phyloP scores from a whole-genome alignment of 2,113 vertebrate genomes.

The Salvelinus sp. region DNA sequence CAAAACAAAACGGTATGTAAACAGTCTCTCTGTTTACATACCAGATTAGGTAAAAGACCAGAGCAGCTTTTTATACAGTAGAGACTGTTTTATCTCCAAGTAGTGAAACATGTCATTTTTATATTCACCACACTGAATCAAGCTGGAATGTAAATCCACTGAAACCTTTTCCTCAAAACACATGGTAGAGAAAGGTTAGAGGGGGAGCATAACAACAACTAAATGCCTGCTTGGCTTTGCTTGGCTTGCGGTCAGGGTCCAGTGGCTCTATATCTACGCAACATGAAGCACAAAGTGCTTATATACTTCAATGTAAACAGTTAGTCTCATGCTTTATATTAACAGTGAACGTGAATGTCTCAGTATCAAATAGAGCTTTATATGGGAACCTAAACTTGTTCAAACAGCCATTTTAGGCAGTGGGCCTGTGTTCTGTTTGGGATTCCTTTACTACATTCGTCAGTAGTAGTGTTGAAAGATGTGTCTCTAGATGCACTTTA shows the following conservation, averaged over 20 bases:
- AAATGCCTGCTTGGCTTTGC: slow-evolving; percentile 25
- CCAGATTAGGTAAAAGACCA: slow-evolving; percentile 27
- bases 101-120: slow-evolving; percentile 14
- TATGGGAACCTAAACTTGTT: background rate
- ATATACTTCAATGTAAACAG: slow-evolving; percentile 10
- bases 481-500: too few relatives aligned
- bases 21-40: slow-evolving; percentile 36
- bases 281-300: background rate
- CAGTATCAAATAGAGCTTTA: background rate
- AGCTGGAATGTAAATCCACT: slow-evolving; percentile 51
- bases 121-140: slow-evolving; percentile 14
- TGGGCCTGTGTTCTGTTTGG: background rate
- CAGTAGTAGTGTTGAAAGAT: too few relatives aligned
- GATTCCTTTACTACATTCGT: background rate
- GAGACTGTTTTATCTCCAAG: slow-evolving; percentile 32
- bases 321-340: background rate
- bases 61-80: slow-evolving; percentile 15
- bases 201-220: slow-evolving; percentile 14
- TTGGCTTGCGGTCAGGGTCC: slow-evolving; percentile 23
- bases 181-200: slow-evolving; percentile 14
- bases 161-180: slow-evolving; percentile 43
- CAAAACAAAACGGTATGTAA: slow-evolving; percentile 12
- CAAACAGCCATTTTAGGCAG: slow-evolving; percentile 35
- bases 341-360: background rate
- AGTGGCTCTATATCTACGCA: background rate